Evolutionary conservation across 2,797 vertebrate species (phyloP).

Genomic region (Sebastes matsubarae): DNA sequence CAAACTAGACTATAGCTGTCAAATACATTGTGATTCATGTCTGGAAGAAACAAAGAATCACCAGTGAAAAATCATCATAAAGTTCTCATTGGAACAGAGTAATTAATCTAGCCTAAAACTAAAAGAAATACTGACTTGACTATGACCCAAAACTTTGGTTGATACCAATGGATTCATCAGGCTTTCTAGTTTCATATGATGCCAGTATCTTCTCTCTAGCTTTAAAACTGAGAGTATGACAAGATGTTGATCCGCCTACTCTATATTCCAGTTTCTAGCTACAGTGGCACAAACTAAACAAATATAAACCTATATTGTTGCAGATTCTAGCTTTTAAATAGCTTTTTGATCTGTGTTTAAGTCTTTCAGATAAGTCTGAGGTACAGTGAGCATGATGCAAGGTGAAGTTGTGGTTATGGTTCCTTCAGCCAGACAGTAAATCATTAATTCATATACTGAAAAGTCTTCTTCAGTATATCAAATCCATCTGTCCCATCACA

Average conservation of each 20-base stretch:
- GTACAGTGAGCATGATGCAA: neutral
- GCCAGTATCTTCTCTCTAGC: too few relatives aligned
- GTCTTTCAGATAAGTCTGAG: neutral
- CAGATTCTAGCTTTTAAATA: neutral
- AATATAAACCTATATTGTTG: neutral
- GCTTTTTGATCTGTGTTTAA: neutral
- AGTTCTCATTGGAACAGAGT: too few relatives aligned
- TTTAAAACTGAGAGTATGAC: neutral
- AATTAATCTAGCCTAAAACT: too few relatives aligned
- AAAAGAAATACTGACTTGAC: too few relatives aligned
- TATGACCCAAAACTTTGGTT: too few relatives aligned
- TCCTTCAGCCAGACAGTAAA: constrained; percentile 5
- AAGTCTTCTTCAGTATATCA: neutral
- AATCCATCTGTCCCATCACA: constrained; percentile 9
- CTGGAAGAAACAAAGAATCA: too few relatives aligned
- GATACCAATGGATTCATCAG: too few relatives aligned
- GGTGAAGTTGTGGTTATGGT: neutral
- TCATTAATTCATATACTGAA: constrained; percentile 1
- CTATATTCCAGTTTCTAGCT: neutral
- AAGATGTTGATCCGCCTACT: neutral
- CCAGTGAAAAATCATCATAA: neutral
- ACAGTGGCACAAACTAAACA: neutral
- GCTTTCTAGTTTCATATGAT: too few relatives aligned
- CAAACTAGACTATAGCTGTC: too few relatives aligned
- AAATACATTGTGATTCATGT: too few relatives aligned